Conservation (phyloP, 2,888 invertebrate species). For the Erebia ligea region DNA sequence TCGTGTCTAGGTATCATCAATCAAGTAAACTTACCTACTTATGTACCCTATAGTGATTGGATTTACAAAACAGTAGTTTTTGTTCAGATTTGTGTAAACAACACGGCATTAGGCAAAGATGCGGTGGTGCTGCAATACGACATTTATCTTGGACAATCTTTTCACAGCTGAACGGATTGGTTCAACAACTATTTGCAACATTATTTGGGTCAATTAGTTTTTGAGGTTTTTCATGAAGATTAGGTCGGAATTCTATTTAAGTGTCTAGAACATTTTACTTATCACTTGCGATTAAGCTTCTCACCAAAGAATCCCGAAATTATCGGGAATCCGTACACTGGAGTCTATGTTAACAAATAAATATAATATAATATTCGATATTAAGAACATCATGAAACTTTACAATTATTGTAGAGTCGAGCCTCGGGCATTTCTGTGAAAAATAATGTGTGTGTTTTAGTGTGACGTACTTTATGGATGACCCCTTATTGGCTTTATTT, state of each 20-base stretch:
- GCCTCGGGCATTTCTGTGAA: too few species aligned
- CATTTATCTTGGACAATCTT: slow-evolving; percentile 26
- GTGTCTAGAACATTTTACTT: background rate
- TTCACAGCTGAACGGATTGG: slow-evolving; percentile 27
- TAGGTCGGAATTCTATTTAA: slow-evolving; percentile 1
- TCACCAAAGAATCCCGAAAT: background rate
- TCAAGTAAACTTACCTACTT: background rate
- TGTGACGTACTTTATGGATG: too few species aligned
- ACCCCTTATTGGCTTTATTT: too few species aligned
- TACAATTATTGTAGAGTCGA: too few species aligned
- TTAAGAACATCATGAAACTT: too few species aligned
- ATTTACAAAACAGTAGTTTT: slow-evolving; percentile 14
- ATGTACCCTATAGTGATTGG: background rate
- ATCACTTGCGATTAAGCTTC: background rate
- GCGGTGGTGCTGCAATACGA: slow-evolving; percentile 14
- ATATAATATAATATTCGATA: too few species aligned
- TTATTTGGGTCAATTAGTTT: slow-evolving; percentile 29
- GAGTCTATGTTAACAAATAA: too few species aligned
- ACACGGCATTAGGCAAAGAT: slow-evolving; percentile 21
- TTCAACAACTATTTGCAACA: slow-evolving; percentile 28
- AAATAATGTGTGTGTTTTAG: too few species aligned
- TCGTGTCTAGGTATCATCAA: background rate
- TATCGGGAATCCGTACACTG: too few species aligned
- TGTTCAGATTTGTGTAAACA: background rate
- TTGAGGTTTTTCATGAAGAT: slow-evolving; percentile 21